A percentile compares a stretch with the other conserved stretches of the same genome.
Evolutionary conservation across 2,113 vertebrate species (phyloP).

Genomic region (Gila orcuttii): DNA sequence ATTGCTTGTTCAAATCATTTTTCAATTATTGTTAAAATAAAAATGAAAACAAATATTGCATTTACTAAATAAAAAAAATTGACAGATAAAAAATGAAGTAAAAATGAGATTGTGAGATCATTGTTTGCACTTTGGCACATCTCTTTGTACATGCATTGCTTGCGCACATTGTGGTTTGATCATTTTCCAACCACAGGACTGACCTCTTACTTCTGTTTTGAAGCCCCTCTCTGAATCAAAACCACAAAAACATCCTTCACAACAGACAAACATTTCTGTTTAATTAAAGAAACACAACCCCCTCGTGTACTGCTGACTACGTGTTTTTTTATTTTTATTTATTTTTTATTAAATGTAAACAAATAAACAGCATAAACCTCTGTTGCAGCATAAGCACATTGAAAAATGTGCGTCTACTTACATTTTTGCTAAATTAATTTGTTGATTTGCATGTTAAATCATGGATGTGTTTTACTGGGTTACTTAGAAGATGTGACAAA

Average conservation of each 20-base stretch:
- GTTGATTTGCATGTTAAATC: too few species aligned
- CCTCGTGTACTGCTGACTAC: neutral
- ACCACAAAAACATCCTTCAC: slow-evolving; percentile 22
- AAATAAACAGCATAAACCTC: too few species aligned
- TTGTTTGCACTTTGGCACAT: neutral
- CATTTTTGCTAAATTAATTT: too few species aligned
- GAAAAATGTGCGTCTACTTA: too few species aligned
- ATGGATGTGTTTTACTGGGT: too few species aligned
- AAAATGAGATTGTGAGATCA: neutral
- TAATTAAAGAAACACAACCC: neutral
- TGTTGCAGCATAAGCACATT: too few species aligned
- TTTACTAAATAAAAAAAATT: too few species aligned
- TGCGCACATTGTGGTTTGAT: slow-evolving; percentile 12
- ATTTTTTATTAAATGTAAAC: too few species aligned
- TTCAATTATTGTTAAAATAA: neutral
- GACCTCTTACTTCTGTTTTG: slow-evolving; percentile 22
- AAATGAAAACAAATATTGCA: too few species aligned
- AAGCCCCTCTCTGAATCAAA: slow-evolving; percentile 17
- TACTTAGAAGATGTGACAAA: too few species aligned
- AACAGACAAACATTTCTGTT: neutral
- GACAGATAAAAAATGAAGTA: neutral
- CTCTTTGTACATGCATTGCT: slow-evolving; percentile 1
- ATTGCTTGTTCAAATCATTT: too few species aligned
- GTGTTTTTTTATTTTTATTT: too few species aligned
- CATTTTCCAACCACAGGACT: slow-evolving; percentile 5